Percentiles rank a stretch among this genome's conserved stretches.
Evolutionary conservation across 1,140 invertebrate species (phyloP).

Genomic region (Bradynema listronoti): DNA sequence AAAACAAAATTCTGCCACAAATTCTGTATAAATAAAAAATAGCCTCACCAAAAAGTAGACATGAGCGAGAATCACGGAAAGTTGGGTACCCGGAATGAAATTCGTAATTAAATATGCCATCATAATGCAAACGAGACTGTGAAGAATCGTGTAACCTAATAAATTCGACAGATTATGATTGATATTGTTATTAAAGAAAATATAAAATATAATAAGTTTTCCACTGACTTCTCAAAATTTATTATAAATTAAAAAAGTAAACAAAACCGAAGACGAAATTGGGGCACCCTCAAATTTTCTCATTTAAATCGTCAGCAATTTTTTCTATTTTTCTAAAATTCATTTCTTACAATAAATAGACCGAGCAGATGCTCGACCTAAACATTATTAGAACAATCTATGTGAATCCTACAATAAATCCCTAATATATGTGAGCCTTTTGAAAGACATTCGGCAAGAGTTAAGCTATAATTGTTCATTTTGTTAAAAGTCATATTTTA

Average conservation of each 20-base stretch:
- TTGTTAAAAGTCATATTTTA: not conserved
- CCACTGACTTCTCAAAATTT: not conserved
- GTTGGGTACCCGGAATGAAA: slow-evolving; percentile 52
- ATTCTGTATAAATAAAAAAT: slow-evolving; percentile 22
- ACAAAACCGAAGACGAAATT: no score
- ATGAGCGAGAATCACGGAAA: slow-evolving; percentile 58
- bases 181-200: slow-evolving; percentile 4
- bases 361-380: not conserved
- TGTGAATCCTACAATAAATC: not conserved
- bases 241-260: not conserved
- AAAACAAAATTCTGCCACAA: slow-evolving; percentile 5
- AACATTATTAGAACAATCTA: not conserved
- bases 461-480: not conserved
- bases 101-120: slow-evolving; percentile 48
- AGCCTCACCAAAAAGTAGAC: slow-evolving; percentile 57
- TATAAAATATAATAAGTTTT: slow-evolving; percentile 9
- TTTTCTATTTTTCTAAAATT: not conserved
- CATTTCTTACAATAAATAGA: not conserved
- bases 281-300: no score
- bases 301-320: not conserved
- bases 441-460: not conserved
- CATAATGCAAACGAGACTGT: slow-evolving; percentile 26
- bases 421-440: not conserved
- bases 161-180: not conserved
- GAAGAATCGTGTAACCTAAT: slow-evolving; percentile 28